A percentile compares a stretch with the other conserved stretches of the same genome.
These are phyloP conservation scores for Helleia helle DNA, from an alignment of 2,888 invertebrate genomes.

Conservation along the genomic window DNA sequence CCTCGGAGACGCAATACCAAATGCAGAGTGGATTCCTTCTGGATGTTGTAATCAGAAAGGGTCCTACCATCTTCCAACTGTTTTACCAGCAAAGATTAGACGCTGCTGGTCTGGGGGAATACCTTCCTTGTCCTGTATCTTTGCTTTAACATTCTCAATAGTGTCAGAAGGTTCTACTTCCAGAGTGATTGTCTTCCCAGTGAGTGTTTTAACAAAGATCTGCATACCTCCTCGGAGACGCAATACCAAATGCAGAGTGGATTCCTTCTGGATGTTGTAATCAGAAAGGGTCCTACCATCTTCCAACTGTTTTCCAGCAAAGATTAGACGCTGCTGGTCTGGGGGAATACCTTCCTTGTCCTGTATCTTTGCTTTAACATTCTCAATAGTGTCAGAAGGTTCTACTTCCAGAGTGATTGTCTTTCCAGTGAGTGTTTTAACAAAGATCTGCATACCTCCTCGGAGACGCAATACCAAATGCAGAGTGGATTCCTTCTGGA, in stretches of 20 bases:
- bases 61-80: conserved; percentile 20
- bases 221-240: conserved; percentile 42
- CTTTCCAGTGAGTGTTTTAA: conserved; percentile 33
- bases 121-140: conserved; percentile 23
- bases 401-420: conserved; percentile 34
- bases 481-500: conserved; percentile 32
- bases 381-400: conserved; percentile 30
- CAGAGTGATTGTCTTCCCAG: conserved; percentile 33
- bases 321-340: conserved; percentile 32
- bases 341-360: conserved; percentile 34
- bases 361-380: conserved; percentile 33
- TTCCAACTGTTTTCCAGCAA: conserved; percentile 32
- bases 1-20: conserved; percentile 33
- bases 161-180: conserved; percentile 30
- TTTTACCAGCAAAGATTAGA: conserved; percentile 21
- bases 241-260: conserved; percentile 32
- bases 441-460: conserved; percentile 34
- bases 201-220: conserved; percentile 33
- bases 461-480: conserved; percentile 28
- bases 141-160: conserved; percentile 20
- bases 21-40: conserved; percentile 39
- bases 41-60: conserved; percentile 31
- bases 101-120: conserved; percentile 33
- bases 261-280: conserved; percentile 41
- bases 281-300: conserved; percentile 31